Evolutionary conservation across 2,113 vertebrate genomes (phyloP).

Genomic region (Onychorhynchus coronatus): DNA sequence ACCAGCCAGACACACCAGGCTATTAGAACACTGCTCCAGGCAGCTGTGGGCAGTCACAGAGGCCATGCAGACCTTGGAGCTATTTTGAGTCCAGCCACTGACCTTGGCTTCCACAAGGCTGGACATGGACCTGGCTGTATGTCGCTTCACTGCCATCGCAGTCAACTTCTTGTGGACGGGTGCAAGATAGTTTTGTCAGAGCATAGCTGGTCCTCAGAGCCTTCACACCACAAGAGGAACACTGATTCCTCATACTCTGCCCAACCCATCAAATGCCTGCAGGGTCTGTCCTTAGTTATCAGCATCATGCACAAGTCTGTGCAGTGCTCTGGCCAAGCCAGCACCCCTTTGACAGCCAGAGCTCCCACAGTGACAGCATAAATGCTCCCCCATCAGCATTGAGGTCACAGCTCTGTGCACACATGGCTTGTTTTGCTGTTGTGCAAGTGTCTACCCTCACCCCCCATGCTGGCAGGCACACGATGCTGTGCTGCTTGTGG

Average conservation of each 20-base stretch:
- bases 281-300: neutral
- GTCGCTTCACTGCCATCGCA: neutral
- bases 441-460: fast-evolving
- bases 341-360: neutral
- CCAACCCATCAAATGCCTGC: neutral
- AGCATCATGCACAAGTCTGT: neutral
- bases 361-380: neutral
- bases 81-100: neutral
- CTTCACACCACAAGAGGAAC: neutral
- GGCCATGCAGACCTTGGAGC: neutral
- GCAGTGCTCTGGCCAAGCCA: neutral
- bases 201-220: neutral
- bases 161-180: neutral
- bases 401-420: neutral
- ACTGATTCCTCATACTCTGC: neutral
- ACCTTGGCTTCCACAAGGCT: neutral
- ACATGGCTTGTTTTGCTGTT: fast-evolving
- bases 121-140: neutral
- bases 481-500: fast-evolving
- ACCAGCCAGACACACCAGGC: neutral
- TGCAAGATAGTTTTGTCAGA: neutral
- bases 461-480: fast-evolving
- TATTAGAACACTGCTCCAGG: neutral
- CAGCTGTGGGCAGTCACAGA: neutral
- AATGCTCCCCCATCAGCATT: neutral